Evolutionary conservation across 2,888 invertebrate species (phyloP).

Genomic region (Microplitis manilae): DNA sequence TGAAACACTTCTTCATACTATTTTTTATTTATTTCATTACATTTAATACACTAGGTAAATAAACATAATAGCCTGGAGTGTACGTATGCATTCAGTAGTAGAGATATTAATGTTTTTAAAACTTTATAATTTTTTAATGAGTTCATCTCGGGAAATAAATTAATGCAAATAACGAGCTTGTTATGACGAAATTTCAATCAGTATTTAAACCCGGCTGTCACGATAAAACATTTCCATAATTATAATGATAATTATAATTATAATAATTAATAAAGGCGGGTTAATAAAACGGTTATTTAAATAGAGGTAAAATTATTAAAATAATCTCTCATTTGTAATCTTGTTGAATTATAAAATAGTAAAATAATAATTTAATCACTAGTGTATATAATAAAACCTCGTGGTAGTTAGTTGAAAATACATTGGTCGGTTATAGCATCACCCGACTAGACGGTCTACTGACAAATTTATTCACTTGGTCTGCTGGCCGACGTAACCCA

Average conservation of each 20-base stretch:
- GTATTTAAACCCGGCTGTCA: neutral
- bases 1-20: neutral
- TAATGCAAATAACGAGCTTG: neutral
- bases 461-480: constrained; percentile 55
- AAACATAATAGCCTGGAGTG: neutral
- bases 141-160: neutral
- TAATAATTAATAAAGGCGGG: neutral
- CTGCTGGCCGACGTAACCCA: constrained; percentile 13
- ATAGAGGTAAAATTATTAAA: neutral
- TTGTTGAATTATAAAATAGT: neutral
- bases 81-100: neutral
- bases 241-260: neutral
- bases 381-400: neutral
- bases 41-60: neutral
- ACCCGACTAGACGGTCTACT: constrained; percentile 41
- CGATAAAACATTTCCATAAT: neutral
- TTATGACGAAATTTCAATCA: neutral
- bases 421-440: constrained; percentile 5
- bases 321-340: neutral
- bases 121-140: neutral
- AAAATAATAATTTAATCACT: neutral
- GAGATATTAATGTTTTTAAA: too few species aligned
- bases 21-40: neutral
- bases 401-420: constrained; percentile 25
- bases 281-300: neutral